Base-by-base conservation (phyloP, 2,888 invertebrate species). In the Scaptomyza polygonia region DNA sequence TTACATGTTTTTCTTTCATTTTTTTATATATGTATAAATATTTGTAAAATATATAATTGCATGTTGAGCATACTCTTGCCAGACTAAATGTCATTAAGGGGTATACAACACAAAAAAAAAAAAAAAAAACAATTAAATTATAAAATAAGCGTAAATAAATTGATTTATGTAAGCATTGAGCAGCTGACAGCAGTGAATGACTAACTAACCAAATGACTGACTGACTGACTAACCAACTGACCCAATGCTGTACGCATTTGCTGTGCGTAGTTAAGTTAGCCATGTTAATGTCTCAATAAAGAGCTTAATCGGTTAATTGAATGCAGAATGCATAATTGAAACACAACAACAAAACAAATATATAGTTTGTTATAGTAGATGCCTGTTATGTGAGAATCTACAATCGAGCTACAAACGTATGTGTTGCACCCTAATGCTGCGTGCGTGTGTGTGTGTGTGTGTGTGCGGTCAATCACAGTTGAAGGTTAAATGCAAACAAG, bases 91-190 rank as follows among this genome's bases (percentile, higher is more conserved):
- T 3, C 11, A 2, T 47, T 47, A 43, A 36, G 70, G 72, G 53
- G 62, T 64, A 62, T 51, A 12, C 45, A 39, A 40, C 8, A 12
- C 3, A 5, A 18, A 9, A 32, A 39, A 55, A 49, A 68, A 52
- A 32, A 47, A 43, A 62, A 69, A 72, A 68, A 64, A 71, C 81
- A 87, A 81, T 81, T 87, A 74, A 81, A 85, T 87, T 87, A 81
- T 87, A 68, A 85, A 85, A 72, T 72, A 87, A 87, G 74, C 78
- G 79, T 67, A 79, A 76, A 75, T 81, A 73, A 82, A 79, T 82
- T 79, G 79, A 88, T 86, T 88, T 79, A 79, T 84, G 72, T 79
- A 82, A 77, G 65, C 77, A 58, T 43, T 72, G 72, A 27, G 36
- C 14, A 4, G 27, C 18, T 39, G 27, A 54, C 14, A 25, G 3